These are phyloP conservation scores for Pantherophis guttatus DNA, from an alignment of 2,113 vertebrate genomes.

Conservation along the genomic window DNA sequence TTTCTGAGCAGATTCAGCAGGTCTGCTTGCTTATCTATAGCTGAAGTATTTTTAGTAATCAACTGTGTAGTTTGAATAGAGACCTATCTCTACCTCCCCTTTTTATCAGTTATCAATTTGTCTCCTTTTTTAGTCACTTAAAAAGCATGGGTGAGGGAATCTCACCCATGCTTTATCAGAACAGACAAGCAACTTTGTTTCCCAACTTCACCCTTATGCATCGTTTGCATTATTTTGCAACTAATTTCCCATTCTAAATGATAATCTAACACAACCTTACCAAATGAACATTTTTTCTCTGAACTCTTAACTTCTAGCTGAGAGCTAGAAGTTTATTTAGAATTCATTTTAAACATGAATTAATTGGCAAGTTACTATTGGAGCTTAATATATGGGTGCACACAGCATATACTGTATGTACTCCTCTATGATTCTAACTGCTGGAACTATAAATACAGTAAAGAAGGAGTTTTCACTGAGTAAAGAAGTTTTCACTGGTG, in stretches of 20 bases:
- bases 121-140: not conserved
- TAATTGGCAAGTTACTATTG: not conserved
- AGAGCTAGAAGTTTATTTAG: too few species aligned
- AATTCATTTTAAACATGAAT: not conserved
- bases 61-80: not conserved
- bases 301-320: not conserved
- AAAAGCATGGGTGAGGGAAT: not conserved
- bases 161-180: not conserved
- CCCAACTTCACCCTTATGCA: not conserved
- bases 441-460: not conserved
- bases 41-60: not conserved
- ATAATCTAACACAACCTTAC: not conserved
- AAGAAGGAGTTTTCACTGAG: too few species aligned
- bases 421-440: not conserved
- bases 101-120: not conserved
- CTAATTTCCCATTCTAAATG: not conserved
- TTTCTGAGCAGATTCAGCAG: not conserved
- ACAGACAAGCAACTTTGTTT: not conserved
- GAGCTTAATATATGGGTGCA: not conserved
- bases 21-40: not conserved
- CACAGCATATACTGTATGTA: not conserved
- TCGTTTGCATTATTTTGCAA: not conserved
- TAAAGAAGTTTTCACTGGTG: not conserved
- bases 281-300: not conserved
- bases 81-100: not conserved